phyloP scores from a whole-genome alignment of 2,113 vertebrate species.

The Bos taurus region DNA sequence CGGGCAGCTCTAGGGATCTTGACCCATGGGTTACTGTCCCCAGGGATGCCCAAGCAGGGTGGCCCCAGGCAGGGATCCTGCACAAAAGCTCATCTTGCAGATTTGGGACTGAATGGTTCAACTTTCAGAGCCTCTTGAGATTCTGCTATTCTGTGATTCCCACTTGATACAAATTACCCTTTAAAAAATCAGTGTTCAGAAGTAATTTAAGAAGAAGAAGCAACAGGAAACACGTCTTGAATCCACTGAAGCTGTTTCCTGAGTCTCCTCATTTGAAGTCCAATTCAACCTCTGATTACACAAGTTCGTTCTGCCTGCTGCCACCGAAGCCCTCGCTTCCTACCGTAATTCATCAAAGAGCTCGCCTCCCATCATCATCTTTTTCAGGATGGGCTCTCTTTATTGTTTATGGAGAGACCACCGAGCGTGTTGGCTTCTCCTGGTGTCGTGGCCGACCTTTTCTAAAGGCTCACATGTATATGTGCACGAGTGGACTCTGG shows the following conservation, averaged over 20 bases:
- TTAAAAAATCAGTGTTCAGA: not conserved
- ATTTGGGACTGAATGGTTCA: not conserved
- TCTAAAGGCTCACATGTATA: accelerated
- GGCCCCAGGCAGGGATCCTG: accelerated
- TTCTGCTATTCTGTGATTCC: not conserved
- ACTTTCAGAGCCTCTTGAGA: not conserved
- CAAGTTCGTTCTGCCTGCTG: accelerated
- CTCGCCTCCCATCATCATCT: accelerated
- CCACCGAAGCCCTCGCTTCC: accelerated
- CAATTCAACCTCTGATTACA: not conserved
- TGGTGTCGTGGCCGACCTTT: accelerated
- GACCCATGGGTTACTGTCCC: accelerated
- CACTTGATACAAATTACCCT: not conserved
- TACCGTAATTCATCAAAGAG: not conserved
- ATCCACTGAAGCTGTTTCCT: not conserved
- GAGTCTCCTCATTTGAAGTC: not conserved
- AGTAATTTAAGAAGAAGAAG: not conserved
- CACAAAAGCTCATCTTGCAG: not conserved
- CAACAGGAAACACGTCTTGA: not conserved
- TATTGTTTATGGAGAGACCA: accelerated
- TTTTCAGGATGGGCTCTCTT: not conserved
- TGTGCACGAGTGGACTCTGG: accelerated
- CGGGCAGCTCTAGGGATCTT: accelerated
- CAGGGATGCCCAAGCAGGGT: not conserved
- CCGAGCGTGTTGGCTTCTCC: accelerated